Evolutionary conservation across 2,113 vertebrate genomes (phyloP), one percentile per base, ranked within the genome.

Genomic region (Aptenodytes patagonicus): DNA sequence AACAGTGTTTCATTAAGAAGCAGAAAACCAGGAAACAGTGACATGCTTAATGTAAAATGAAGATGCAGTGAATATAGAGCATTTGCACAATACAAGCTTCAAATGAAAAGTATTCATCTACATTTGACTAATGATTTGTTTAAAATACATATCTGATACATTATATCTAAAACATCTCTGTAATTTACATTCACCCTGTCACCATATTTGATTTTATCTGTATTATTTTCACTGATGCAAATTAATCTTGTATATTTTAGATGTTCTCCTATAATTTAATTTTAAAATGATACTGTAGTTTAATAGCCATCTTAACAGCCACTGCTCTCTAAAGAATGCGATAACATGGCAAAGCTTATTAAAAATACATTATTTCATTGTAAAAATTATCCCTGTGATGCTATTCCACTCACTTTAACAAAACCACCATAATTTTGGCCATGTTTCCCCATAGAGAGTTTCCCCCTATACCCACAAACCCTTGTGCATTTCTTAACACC

Each of bases 1-100:
- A 71, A 95, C 80, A 96, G 40, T 83, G 52, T 96, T 96, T 93
- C 78, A 95, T 17, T 78, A 95, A 81, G 77, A 83, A 89, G n/a
- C 47, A 96, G 29, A 93, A 91, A 90, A 81, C 2, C 40, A 75
- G 72, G 58, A 82, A 96, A 95, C 19, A 71, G 21, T 87, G 72
- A 81, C 2, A 1, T 80, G 44, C 38, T 89, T 87, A 95, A 93
- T 58, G 40, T 65, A 87, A 96, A 96, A 92, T 79, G 38, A 90
- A 90, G 55, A 42, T n/a, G 4, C 10, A 69, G 38, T 76, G 62
- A 94, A 52, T 78, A 46, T 24, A 89, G 68, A 91, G 87, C 60
- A 91, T 61, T 73, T 96, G 34, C 17, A 85, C 17, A 19, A 81
- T 13, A 79, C 18, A 32, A 85, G 31, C 20, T 42, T 81, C 81